Evolutionary conservation across 2,888 invertebrate species (phyloP).

Genomic region (Cabera pusaria): DNA sequence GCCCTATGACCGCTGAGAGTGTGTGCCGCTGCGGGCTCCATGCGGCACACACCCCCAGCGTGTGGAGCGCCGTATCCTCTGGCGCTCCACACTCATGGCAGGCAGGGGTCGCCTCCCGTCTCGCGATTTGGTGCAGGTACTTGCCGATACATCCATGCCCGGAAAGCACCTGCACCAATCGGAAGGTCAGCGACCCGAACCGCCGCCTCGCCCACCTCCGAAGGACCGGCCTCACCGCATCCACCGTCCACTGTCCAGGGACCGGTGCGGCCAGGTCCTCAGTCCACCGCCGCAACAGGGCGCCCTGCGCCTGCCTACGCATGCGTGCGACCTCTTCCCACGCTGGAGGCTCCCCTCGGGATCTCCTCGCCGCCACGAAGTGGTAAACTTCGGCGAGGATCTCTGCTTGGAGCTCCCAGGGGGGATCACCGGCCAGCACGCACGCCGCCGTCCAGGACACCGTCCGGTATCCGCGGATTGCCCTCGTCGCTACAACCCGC

Average conservation of each 20-base stretch:
- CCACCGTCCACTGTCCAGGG: neutral
- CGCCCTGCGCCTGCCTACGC: conserved; percentile 1
- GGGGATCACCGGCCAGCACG: conserved; percentile 1
- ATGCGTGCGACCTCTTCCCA: conserved; percentile 4
- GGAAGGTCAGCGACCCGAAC: neutral
- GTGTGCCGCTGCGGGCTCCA: no score
- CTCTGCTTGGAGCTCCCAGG: conserved; percentile 5
- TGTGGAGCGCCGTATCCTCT: no score
- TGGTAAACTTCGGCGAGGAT: conserved; percentile 6
- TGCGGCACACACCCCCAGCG: no score
- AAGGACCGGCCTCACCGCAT: neutral
- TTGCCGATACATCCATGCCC: conserved; percentile 1
- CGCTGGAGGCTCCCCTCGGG: conserved; percentile 1
- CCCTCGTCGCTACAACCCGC: neutral
- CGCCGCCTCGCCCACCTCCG: neutral
- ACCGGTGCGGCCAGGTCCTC: neutral
- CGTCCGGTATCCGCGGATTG: neutral
- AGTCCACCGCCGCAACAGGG: conserved; percentile 5
- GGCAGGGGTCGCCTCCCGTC: conserved; percentile 5
- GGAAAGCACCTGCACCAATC: neutral
- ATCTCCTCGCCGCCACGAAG: conserved; percentile 7
- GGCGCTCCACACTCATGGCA: conserved; percentile 2
- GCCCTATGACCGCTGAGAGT: no score
- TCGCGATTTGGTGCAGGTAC: conserved; percentile 1
- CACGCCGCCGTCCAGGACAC: neutral